These are phyloP conservation scores for Ecliptopera silaceata DNA, from an alignment of 2,888 invertebrate genomes.

Conservation along the genomic window DNA sequence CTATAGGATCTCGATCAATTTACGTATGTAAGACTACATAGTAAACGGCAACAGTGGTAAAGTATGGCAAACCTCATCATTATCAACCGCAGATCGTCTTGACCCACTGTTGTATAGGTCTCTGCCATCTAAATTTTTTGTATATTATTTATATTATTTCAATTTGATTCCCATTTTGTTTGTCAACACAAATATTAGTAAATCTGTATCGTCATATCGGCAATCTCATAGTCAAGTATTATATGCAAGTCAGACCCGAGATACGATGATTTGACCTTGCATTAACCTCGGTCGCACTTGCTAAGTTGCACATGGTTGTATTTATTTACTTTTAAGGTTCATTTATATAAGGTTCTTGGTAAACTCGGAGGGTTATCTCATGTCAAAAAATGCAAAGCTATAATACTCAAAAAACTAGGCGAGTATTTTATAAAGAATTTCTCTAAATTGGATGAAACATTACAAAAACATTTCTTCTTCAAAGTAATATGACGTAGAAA, in stretches of 20 bases:
- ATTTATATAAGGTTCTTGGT: background rate
- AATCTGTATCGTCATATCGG: conserved; percentile 8
- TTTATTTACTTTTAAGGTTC: background rate
- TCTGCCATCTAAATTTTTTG: too few relatives aligned
- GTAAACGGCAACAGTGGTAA: too few relatives aligned
- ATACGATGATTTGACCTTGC: conserved; percentile 12
- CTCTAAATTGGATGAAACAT: conserved; percentile 1
- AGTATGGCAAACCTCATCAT: too few relatives aligned
- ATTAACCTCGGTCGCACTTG: conserved; percentile 6
- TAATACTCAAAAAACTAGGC: too few relatives aligned
- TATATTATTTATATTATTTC: too few relatives aligned
- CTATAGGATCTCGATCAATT: background rate
- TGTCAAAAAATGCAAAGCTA: too few relatives aligned
- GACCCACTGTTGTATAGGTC: too few relatives aligned
- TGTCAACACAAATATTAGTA: background rate
- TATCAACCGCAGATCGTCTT: too few relatives aligned
- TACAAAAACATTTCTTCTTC: background rate
- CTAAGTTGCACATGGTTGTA: conserved; percentile 3
- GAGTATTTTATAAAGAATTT: background rate
- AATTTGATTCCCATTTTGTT: background rate
- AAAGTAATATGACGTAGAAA: conserved; percentile 10
- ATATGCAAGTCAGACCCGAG: conserved; percentile 7
- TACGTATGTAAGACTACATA: too few relatives aligned
- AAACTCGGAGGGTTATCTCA: background rate
- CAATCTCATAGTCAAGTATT: conserved; percentile 4